A percentile compares a stretch with the other conserved stretches of the same genome.
Evolutionary conservation across 2,797 vertebrate genomes (phyloP).

Genomic region (Coluber constrictor): DNA sequence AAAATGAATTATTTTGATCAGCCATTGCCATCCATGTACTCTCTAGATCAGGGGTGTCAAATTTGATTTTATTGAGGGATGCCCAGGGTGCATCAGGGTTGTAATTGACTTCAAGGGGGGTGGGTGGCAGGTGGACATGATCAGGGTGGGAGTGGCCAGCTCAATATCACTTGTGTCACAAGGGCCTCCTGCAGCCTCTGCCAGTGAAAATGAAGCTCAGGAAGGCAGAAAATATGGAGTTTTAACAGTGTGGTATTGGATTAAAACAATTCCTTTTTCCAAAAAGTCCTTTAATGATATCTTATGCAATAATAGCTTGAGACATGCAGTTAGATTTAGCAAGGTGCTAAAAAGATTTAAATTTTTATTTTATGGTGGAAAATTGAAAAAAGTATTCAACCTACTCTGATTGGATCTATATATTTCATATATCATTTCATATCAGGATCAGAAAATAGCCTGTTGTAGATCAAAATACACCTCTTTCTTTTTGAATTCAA

Average conservation of each 20-base stretch:
- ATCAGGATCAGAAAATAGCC: neutral
- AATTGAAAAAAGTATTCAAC: neutral
- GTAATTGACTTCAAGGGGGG: too few relatives aligned
- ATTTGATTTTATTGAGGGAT: too few relatives aligned
- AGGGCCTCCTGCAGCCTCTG: too few relatives aligned
- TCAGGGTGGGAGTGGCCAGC: too few relatives aligned
- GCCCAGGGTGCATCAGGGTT: too few relatives aligned
- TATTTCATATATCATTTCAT: neutral
- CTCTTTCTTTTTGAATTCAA: neutral
- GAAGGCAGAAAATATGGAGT: neutral
- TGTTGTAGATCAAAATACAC: neutral
- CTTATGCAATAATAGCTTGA: neutral
- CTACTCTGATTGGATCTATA: neutral
- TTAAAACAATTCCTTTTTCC: neutral
- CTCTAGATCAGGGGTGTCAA: neutral
- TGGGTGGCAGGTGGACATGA: too few relatives aligned
- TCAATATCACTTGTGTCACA: too few relatives aligned
- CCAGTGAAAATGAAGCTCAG: too few relatives aligned
- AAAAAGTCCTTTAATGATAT: neutral
- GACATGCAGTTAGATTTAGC: neutral
- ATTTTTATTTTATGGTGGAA: neutral
- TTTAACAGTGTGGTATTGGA: neutral
- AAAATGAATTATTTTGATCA: neutral
- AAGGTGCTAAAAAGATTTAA: neutral
- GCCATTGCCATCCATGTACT: neutral